These are phyloP conservation scores for Eupithecia dodoneata DNA, from an alignment of 2,888 invertebrate species.

Conservation along the genomic window DNA sequence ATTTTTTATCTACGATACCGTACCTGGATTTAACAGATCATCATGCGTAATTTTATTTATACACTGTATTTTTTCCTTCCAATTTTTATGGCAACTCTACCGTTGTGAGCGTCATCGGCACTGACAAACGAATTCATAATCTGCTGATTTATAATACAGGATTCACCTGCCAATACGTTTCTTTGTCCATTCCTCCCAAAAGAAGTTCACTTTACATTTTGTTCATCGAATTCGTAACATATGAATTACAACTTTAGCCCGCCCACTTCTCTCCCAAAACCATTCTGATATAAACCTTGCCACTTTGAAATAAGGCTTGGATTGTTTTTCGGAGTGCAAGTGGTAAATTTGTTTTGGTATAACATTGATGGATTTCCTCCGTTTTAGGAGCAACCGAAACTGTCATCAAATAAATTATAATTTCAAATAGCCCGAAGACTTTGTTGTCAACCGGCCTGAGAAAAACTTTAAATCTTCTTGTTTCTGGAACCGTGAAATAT, in stretches of 20 bases:
- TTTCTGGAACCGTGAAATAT: slow-evolving; percentile 56
- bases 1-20: too few relatives aligned
- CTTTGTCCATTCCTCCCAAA: slow-evolving; percentile 68
- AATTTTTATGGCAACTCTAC: slow-evolving; percentile 18
- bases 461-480: slow-evolving; percentile 68
- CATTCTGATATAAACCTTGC: slow-evolving; percentile 31
- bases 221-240: slow-evolving; percentile 70
- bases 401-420: slow-evolving; percentile 76
- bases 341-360: slow-evolving; percentile 51
- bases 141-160: slow-evolving; percentile 71
- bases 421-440: slow-evolving; percentile 72
- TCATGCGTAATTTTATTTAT: not conserved
- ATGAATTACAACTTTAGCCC: slow-evolving; percentile 49
- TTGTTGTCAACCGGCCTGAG: slow-evolving; percentile 66
- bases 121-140: slow-evolving; percentile 60
- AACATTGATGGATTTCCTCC: slow-evolving; percentile 78
- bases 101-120: slow-evolving; percentile 47
- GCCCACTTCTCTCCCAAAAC: slow-evolving; percentile 5
- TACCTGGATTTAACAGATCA: not conserved
- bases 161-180: slow-evolving; percentile 78
- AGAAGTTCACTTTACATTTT: slow-evolving; percentile 70
- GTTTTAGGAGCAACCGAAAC: slow-evolving; percentile 73
- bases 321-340: slow-evolving; percentile 14
- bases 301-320: slow-evolving; percentile 13
- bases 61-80: slow-evolving; percentile 1